These are phyloP conservation scores for Chelon auratus DNA, from an alignment of 2,797 vertebrate species.

Conservation along the genomic window DNA sequence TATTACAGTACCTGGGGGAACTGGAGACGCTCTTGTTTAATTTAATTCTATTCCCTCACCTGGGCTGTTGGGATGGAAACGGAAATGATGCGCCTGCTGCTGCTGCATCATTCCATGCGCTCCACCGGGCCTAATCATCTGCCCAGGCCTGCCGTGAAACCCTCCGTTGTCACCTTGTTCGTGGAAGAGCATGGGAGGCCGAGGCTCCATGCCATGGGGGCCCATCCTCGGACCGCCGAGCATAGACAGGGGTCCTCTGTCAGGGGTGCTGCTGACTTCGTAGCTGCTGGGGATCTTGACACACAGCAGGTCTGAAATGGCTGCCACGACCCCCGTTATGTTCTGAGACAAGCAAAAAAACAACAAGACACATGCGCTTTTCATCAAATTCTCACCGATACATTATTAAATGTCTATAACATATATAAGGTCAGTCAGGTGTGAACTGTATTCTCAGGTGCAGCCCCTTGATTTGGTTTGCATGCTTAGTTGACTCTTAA, in stretches of 20 bases:
- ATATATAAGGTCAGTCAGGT: neutral
- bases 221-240: slow-evolving; percentile 73
- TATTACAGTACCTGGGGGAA: slow-evolving; percentile 23
- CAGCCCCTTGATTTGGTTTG: neutral
- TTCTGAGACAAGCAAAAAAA: slow-evolving; percentile 82
- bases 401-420: neutral
- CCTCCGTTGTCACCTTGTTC: slow-evolving; percentile 85
- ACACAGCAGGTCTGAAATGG: slow-evolving; percentile 95
- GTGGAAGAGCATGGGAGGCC: slow-evolving; percentile 87
- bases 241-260: slow-evolving; percentile 76
- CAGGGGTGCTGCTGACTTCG: slow-evolving; percentile 94
- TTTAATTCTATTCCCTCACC: slow-evolving; percentile 83
- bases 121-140: slow-evolving; percentile 79
- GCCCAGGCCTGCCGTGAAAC: slow-evolving; percentile 78
- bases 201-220: slow-evolving; percentile 84
- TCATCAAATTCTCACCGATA: neutral
- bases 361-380: neutral
- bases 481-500: neutral
- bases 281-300: slow-evolving; percentile 98
- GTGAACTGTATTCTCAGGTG: neutral
- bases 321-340: slow-evolving; percentile 94
- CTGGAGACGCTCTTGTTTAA: slow-evolving; percentile 24
- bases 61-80: slow-evolving; percentile 85
- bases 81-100: slow-evolving; percentile 80
- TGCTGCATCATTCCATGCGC: slow-evolving; percentile 87